Conservation (phyloP, 2,888 invertebrate species). For the Saturnia pavonia region DNA sequence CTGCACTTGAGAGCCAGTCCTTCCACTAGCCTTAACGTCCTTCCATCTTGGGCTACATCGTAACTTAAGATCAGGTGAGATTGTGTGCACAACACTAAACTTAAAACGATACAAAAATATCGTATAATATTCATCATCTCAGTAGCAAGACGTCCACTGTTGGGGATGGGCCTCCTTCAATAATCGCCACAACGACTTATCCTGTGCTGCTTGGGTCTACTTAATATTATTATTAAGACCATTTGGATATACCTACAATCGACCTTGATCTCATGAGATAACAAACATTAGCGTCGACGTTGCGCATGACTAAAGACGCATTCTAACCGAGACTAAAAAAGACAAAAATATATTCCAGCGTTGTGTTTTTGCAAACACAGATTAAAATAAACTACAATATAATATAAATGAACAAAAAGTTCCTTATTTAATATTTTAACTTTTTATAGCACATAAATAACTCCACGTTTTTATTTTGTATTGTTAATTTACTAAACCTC, state of each 20-base stretch:
- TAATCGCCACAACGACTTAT: too few relatives aligned
- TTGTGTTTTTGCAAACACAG: background rate
- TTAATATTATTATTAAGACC: conserved; percentile 25
- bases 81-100: too few relatives aligned
- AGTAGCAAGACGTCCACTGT: too few relatives aligned
- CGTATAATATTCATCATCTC: too few relatives aligned
- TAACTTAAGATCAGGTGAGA: too few relatives aligned
- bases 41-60: too few relatives aligned
- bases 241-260: conserved; percentile 28
- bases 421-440: background rate
- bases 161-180: too few relatives aligned
- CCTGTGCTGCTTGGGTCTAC: background rate
- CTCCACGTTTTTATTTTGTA: background rate
- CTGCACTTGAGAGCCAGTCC: too few relatives aligned
- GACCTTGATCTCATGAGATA: conserved; percentile 47
- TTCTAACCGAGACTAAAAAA: conserved; percentile 22
- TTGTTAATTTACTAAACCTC: background rate
- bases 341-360: background rate
- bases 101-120: too few relatives aligned
- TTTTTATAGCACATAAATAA: background rate
- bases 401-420: background rate
- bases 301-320: conserved; percentile 34
- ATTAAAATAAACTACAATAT: background rate
- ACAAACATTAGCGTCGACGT: conserved; percentile 37
- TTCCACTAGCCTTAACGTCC: too few relatives aligned